Evolutionary conservation across 2,888 invertebrate species (phyloP).

Genomic region (Rhagophthalmus giganteus): DNA sequence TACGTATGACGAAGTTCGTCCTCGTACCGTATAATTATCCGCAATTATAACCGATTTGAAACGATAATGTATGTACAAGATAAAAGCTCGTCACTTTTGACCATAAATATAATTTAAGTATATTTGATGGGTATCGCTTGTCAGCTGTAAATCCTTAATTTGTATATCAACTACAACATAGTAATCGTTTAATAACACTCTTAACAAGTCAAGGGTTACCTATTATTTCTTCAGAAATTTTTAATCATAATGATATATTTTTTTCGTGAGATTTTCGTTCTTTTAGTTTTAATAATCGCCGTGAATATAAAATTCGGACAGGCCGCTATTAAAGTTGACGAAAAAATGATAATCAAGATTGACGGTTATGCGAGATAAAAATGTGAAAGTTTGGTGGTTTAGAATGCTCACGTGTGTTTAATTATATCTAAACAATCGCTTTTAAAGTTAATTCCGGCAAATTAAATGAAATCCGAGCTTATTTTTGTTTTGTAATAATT

Average conservation of each 20-base stretch:
- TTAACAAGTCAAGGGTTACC: constrained; percentile 31
- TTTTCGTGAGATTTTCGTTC: constrained; percentile 25
- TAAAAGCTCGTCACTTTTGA: constrained; percentile 27
- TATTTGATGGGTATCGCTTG: constrained; percentile 33
- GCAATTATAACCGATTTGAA: constrained; percentile 24
- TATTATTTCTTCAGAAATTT: constrained; percentile 34
- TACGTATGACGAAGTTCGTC: not conserved
- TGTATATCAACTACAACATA: constrained; percentile 36
- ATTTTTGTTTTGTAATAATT: too few relatives aligned
- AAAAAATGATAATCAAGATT: too few relatives aligned
- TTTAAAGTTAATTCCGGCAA: too few relatives aligned
- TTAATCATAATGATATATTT: constrained; percentile 21
- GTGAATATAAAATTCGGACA: too few relatives aligned
- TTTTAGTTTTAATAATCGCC: not conserved
- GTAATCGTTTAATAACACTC: constrained; percentile 37
- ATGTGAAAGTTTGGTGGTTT: too few relatives aligned
- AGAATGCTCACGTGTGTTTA: too few relatives aligned
- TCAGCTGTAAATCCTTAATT: constrained; percentile 36
- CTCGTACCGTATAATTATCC: constrained; percentile 15
- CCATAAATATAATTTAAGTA: constrained; percentile 26
- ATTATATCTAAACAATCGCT: too few relatives aligned
- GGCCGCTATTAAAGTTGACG: too few relatives aligned
- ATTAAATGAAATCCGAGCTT: too few relatives aligned
- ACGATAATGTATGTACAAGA: constrained; percentile 21
- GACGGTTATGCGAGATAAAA: too few relatives aligned